phyloP scores from a whole-genome alignment of 2,113 vertebrate species.

The Tenebrosternarchus preto region DNA sequence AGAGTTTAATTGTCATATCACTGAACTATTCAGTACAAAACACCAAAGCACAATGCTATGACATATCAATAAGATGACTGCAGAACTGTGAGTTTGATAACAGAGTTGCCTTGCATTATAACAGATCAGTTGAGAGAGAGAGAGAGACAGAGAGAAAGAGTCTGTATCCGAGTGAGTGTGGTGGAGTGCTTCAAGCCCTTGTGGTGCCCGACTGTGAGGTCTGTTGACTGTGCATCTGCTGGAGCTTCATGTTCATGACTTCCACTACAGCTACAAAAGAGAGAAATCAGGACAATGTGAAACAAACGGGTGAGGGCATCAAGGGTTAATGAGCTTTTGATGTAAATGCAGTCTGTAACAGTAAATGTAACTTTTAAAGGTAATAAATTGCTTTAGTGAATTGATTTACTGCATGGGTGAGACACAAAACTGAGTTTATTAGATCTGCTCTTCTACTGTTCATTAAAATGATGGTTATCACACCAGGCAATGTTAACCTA shows the following conservation, averaged over 20 bases:
- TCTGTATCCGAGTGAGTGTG: too few relatives aligned
- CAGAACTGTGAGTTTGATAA: neutral
- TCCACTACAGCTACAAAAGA: slow-evolving; percentile 83
- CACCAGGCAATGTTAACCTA: too few relatives aligned
- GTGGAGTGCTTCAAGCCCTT: slow-evolving; percentile 73
- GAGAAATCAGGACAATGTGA: neutral
- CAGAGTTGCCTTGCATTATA: neutral
- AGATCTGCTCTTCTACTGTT: too few relatives aligned
- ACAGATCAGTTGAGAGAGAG: too few relatives aligned
- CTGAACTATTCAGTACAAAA: neutral
- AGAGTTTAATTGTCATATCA: neutral
- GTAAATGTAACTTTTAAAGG: too few relatives aligned
- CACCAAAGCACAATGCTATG: neutral
- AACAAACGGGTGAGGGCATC: neutral
- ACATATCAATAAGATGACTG: neutral
- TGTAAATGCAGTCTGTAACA: too few relatives aligned
- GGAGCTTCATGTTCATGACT: slow-evolving; percentile 92
- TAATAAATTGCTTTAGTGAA: too few relatives aligned
- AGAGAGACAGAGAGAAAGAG: too few relatives aligned
- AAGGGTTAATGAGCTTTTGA: neutral
- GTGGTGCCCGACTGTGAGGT: slow-evolving; percentile 74
- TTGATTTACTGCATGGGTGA: too few relatives aligned
- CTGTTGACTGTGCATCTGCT: slow-evolving; percentile 85
- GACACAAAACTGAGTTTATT: too few relatives aligned
- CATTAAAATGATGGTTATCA: too few relatives aligned